Evolutionary conservation across 2,888 invertebrate species (phyloP).

Genomic region (Galeruca laticollis): DNA sequence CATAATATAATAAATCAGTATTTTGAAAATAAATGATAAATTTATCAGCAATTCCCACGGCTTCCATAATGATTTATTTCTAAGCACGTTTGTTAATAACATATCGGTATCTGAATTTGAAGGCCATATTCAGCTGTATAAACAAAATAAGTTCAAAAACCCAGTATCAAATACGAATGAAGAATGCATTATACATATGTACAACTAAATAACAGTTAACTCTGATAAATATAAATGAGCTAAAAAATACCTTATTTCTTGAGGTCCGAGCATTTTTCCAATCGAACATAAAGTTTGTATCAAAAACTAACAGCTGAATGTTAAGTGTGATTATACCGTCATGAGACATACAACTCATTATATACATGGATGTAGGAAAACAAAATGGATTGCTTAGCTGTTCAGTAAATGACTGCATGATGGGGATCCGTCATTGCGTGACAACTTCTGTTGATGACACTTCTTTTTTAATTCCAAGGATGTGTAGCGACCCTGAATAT

Average conservation of each 20-base stretch:
- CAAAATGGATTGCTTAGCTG: too few species aligned
- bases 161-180: constrained; percentile 2
- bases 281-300: too few species aligned
- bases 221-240: not conserved
- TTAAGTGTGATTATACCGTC: too few species aligned
- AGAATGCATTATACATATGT: not conserved
- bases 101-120: not conserved
- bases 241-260: not conserved
- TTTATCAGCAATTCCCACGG: not conserved
- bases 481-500: too few species aligned
- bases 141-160: constrained; percentile 17
- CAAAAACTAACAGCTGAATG: too few species aligned
- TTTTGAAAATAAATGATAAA: not conserved
- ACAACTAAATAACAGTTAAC: not conserved
- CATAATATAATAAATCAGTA: not conserved
- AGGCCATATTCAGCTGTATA: not conserved
- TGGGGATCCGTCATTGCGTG: too few species aligned
- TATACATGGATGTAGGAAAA: too few species aligned
- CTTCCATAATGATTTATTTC: constrained; percentile 1
- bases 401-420: too few species aligned
- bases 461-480: too few species aligned
- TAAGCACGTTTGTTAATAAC: constrained; percentile 1
- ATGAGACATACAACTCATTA: too few species aligned
- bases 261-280: too few species aligned
- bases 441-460: too few species aligned